Conservation (phyloP, 1,140 invertebrate genomes). For the Euura lappo region DNA sequence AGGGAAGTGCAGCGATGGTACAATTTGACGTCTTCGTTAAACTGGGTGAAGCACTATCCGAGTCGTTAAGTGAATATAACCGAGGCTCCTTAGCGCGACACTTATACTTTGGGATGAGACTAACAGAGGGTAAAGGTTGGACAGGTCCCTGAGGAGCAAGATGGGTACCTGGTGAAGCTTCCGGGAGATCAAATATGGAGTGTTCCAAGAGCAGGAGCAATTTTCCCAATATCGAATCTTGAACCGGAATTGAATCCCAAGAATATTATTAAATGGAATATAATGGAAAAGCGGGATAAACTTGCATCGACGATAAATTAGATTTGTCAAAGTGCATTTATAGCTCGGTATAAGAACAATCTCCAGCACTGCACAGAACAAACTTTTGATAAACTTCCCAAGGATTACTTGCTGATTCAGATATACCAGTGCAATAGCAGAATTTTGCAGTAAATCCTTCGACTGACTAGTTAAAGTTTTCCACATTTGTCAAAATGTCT, state of each 20-base stretch:
- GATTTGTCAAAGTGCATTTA: neutral
- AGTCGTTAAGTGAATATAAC: neutral
- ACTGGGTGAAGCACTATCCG: neutral
- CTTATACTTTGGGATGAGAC: neutral
- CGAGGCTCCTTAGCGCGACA: neutral
- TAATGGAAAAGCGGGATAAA: neutral
- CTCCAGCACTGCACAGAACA: neutral
- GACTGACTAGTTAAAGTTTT: neutral
- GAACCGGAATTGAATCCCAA: neutral
- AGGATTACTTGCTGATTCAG: neutral
- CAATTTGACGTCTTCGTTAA: neutral
- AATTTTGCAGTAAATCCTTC: neutral
- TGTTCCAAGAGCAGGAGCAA: neutral
- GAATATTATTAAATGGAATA: neutral
- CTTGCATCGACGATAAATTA: neutral
- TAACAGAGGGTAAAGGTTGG: neutral
- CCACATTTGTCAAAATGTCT: neutral
- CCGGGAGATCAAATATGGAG: neutral
- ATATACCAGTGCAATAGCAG: neutral
- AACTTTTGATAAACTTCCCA: conserved; percentile 2
- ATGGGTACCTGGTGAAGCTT: neutral
- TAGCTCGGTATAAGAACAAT: neutral
- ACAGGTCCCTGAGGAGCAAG: neutral
- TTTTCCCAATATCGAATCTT: neutral
- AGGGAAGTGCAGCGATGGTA: neutral